Conservation (phyloP, 1,140 invertebrate genomes). For the Helicoverpa armigera region DNA sequence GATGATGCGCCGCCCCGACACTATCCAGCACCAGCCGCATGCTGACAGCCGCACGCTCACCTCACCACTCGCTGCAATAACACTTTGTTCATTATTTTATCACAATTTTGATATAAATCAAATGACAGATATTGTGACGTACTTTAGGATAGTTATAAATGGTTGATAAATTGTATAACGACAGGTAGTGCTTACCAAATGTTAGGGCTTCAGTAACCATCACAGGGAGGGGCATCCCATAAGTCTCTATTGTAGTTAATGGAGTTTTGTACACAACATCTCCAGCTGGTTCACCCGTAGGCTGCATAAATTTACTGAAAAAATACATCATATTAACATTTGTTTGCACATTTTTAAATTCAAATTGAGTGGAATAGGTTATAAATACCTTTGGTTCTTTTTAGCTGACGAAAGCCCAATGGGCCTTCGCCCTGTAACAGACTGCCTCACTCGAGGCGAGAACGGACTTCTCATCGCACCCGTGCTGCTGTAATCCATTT, state of each 20-base stretch:
- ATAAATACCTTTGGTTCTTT: conserved; percentile 79
- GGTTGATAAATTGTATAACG: background rate
- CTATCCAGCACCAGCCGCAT: conserved; percentile 91
- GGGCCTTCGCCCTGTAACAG: conserved; percentile 76
- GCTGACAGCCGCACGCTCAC: conserved; percentile 86
- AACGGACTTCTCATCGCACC: conserved; percentile 84
- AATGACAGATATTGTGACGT: background rate
- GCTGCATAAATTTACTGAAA: conserved; percentile 70
- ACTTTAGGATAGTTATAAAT: background rate
- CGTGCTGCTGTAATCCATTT: conserved; percentile 83
- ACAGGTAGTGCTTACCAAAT: conserved; percentile 88
- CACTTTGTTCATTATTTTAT: conserved; percentile 14
- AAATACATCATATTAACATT: conserved; percentile 40
- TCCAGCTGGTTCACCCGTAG: conserved; percentile 76
- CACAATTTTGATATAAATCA: background rate
- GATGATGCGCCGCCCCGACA: conserved; percentile 93
- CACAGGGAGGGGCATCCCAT: conserved; percentile 93
- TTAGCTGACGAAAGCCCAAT: conserved; percentile 77
- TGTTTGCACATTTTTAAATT: conserved; percentile 23
- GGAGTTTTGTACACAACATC: conserved; percentile 90
- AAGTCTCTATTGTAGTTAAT: conserved; percentile 91
- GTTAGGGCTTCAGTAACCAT: conserved; percentile 96
- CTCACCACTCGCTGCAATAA: conserved; percentile 86
- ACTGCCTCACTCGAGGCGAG: conserved; percentile 83
- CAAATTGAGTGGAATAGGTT: conserved; percentile 57